phyloP scores from a whole-genome alignment of 2,113 vertebrate species.

The Ariopsis seemanni region DNA sequence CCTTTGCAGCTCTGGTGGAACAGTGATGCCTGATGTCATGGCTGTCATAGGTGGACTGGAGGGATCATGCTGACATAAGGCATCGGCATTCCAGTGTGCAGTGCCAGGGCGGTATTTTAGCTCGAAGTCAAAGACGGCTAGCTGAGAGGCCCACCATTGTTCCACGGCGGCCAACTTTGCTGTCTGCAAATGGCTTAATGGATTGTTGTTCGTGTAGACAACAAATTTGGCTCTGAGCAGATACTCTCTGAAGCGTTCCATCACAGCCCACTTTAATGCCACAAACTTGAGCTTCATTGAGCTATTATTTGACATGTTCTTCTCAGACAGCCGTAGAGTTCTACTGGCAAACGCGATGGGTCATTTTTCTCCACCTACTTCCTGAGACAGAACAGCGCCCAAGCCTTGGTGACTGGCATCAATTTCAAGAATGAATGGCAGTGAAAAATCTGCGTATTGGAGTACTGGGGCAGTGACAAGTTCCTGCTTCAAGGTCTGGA shows the following conservation, averaged over 20 bases:
- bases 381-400: neutral
- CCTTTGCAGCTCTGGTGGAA: no score
- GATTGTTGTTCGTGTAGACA: neutral
- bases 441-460: no score
- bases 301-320: neutral
- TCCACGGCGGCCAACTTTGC: neutral
- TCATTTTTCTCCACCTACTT: neutral
- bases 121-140: neutral
- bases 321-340: neutral
- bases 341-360: neutral
- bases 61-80: no score
- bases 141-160: neutral
- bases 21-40: no score
- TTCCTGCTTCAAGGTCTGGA: no score
- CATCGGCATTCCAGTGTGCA: neutral
- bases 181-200: neutral
- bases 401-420: neutral
- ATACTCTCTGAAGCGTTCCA: constrained; percentile 1
- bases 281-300: neutral
- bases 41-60: no score
- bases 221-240: neutral
- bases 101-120: neutral
- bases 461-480: no score
- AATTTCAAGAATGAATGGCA: no score
- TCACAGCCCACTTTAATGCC: neutral